A percentile compares a stretch with the other conserved stretches of the same genome.
phyloP scores from a whole-genome alignment of 92 coral and sea anemone genomes.

The Galaxea fascicularis region DNA sequence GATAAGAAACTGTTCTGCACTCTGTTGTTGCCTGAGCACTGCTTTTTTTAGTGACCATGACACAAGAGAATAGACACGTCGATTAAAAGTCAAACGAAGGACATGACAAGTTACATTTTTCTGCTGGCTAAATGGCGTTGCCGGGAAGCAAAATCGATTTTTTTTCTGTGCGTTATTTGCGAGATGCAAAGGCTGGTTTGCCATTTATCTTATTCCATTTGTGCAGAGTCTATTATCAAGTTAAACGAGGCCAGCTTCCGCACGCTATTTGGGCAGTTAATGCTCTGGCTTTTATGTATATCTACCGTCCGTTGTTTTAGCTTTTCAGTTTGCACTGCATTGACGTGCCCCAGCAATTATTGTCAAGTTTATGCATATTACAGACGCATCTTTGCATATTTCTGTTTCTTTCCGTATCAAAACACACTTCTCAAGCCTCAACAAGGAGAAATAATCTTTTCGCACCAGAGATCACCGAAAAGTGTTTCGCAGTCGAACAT shows the following conservation, averaged over 20 bases:
- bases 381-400: conserved; percentile 36
- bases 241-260: background rate
- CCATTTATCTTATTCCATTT: background rate
- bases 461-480: background rate
- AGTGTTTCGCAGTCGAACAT: background rate
- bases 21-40: background rate
- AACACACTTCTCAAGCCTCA: background rate
- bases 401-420: conserved; percentile 3
- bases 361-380: conserved; percentile 37
- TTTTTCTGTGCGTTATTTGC: background rate
- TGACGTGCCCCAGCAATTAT: conserved; percentile 6
- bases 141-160: background rate
- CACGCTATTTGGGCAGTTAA: background rate
- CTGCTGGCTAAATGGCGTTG: conserved; percentile 21
- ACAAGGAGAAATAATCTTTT: background rate
- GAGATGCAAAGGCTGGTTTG: background rate
- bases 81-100: background rate
- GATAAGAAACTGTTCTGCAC: too few relatives aligned
- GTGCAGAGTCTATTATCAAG: background rate
- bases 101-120: background rate
- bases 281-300: background rate
- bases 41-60: background rate
- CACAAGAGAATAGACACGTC: background rate
- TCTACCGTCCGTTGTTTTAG: conserved; percentile 10
- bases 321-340: background rate